Conservation (phyloP, 2,797 vertebrate genomes). For the Fringilla coelebs region DNA sequence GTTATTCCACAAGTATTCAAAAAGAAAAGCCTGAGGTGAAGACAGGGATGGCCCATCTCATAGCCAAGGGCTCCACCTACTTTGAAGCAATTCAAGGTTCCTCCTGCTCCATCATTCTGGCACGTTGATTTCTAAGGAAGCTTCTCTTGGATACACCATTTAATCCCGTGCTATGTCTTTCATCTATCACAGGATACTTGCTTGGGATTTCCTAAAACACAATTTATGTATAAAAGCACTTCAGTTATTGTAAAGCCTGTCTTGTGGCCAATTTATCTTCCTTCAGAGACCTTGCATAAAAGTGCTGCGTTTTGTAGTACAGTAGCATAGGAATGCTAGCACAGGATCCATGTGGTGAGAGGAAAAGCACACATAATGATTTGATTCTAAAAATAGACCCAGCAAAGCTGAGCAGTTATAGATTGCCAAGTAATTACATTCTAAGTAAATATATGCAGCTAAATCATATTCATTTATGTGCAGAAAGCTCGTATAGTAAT, state of each 20-base stretch:
- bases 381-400: conserved; percentile 27
- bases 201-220: not conserved
- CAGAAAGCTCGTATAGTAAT: conserved; percentile 16
- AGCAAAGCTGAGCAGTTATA: not conserved
- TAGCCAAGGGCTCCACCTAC: not conserved
- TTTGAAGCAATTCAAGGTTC: not conserved
- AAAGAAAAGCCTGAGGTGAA: not conserved
- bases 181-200: not conserved
- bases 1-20: not conserved
- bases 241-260: not conserved
- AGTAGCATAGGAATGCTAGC: not conserved
- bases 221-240: not conserved
- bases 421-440: conserved; percentile 37
- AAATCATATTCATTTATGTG: conserved; percentile 15
- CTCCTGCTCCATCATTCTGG: not conserved
- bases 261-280: not conserved
- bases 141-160: not conserved
- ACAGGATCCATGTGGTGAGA: not conserved
- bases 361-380: not conserved
- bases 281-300: not conserved
- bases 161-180: not conserved
- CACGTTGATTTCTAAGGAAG: not conserved
- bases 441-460: conserved; percentile 33
- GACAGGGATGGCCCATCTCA: not conserved
- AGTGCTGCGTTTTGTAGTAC: not conserved